These are phyloP conservation scores for Tragopan temminckii DNA, from an alignment of 2,797 vertebrate species.

Conservation along the genomic window DNA sequence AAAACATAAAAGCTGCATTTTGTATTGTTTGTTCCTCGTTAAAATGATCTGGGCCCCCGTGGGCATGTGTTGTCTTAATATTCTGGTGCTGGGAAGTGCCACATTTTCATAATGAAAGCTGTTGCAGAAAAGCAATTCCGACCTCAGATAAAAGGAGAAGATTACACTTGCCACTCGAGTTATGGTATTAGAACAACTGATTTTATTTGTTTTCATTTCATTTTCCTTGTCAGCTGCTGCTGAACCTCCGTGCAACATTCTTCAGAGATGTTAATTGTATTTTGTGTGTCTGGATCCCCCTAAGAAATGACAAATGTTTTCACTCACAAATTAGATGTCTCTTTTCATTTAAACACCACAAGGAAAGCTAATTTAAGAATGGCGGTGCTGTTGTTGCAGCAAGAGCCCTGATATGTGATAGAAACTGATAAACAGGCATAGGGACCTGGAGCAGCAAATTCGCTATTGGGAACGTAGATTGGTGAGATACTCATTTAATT, in stretches of 20 bases:
- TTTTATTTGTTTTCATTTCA: conserved; percentile 79
- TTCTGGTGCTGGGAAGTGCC: conserved; percentile 49
- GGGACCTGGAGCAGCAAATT: conserved; percentile 4
- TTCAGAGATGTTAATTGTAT: conserved; percentile 70
- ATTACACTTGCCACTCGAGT: conserved; percentile 71
- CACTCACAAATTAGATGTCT: conserved; percentile 77
- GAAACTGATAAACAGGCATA: conserved; percentile 64
- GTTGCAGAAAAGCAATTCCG: conserved; percentile 65
- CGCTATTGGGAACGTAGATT: conserved; percentile 19
- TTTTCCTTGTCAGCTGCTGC: conserved; percentile 72
- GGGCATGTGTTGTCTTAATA: conserved; percentile 73
- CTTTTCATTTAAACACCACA: conserved; percentile 74
- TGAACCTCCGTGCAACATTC: conserved; percentile 33
- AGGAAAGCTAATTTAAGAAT: conserved; percentile 66
- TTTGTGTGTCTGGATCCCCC: conserved; percentile 66
- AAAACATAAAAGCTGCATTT: conserved; percentile 56
- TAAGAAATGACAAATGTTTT: conserved; percentile 73
- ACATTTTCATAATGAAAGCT: conserved; percentile 75
- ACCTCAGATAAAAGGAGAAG: conserved; percentile 66
- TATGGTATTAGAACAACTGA: conserved; percentile 67
- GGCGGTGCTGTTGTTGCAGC: conserved; percentile 3
- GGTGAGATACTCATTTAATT: conserved; percentile 27
- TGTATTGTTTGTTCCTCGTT: conserved; percentile 69
- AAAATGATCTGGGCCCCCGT: conserved; percentile 60
- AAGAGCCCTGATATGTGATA: conserved; percentile 18